Base-by-base conservation (phyloP, 2,797 vertebrate species). In the Momotus momota region DNA sequence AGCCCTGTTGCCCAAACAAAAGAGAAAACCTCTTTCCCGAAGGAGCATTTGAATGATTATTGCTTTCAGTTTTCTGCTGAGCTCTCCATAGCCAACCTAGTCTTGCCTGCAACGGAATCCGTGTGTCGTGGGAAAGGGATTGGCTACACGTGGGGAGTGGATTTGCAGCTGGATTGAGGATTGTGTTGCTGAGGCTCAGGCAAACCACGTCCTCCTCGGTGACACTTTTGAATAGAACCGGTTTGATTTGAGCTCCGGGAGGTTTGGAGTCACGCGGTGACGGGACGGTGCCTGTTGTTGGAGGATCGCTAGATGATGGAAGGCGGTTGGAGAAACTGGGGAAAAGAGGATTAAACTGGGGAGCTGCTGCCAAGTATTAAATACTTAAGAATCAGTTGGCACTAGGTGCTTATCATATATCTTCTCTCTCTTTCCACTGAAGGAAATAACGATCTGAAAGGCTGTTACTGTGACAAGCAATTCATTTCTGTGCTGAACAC, bases 341-440 rank as follows among this genome's bases (percentile, higher is more conserved):
- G 71, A 19, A 49, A 92, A 94, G 83, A 88, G 88, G 90, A 94
- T 96, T 97, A 89, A 77, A 82, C 33, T 38, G 69, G 62, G 78
- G 69, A 94, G 57, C 90, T 85, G 93, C 84, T 95, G 93, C 92
- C 86, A 89, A 48, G 60, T 51, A 49, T 84, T 85, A 93, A 90
- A 94, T 48, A 6, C 89, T 81, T 70, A n/a, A 41, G 86, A 66
- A 62, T 88, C 81, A 73, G 77, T 54, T 90, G 74, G 90, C 83
- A 92, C 5, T 49, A 46, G 87, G 61, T 86, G 74, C 82, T 94
- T 58, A 38, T 81, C 58, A 16, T 29, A 1, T 14, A 62, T 88
- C 72, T 87, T 62, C 72, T 92, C 51, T 87, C 16, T 60, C 45
- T 0, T 86, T 81, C 58, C 45, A 45, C 51, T 58, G 67, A 85